Evolutionary conservation across 2,797 vertebrate genomes (phyloP).

Genomic region (Picus viridis): DNA sequence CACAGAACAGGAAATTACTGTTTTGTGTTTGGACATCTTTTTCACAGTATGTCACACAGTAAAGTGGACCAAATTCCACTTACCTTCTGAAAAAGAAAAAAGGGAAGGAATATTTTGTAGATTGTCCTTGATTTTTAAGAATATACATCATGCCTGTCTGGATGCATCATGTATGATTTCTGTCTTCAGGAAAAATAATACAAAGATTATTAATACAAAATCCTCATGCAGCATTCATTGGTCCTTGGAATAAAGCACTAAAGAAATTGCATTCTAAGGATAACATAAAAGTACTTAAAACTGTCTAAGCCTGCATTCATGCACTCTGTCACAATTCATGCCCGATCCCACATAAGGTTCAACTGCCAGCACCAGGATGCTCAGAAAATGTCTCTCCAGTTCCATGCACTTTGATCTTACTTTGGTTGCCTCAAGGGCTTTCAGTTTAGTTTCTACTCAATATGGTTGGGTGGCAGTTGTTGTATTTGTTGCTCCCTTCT

Average conservation of each 20-base stretch:
- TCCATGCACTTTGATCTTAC: neutral
- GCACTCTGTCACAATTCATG: neutral
- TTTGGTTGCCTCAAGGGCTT: neutral
- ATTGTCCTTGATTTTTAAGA: neutral
- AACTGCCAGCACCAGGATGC: neutral
- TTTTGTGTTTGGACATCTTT: neutral
- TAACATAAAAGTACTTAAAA: neutral
- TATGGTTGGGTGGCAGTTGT: neutral
- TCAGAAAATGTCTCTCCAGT: neutral
- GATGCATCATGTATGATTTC: neutral
- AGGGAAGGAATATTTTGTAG: neutral
- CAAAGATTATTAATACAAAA: neutral
- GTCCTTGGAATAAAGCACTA: neutral
- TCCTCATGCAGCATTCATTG: neutral
- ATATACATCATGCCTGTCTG: neutral
- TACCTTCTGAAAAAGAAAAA: neutral
- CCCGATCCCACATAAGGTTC: neutral
- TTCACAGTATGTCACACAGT: neutral
- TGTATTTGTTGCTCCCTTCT: neutral
- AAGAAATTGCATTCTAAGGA: neutral
- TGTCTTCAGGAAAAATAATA: neutral
- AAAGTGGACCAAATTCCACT: neutral
- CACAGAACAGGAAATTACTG: neutral
- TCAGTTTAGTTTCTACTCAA: neutral
- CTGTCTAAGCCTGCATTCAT: neutral